phyloP scores from a whole-genome alignment of 2,888 invertebrate species.

The Chrysina gloriosa region DNA sequence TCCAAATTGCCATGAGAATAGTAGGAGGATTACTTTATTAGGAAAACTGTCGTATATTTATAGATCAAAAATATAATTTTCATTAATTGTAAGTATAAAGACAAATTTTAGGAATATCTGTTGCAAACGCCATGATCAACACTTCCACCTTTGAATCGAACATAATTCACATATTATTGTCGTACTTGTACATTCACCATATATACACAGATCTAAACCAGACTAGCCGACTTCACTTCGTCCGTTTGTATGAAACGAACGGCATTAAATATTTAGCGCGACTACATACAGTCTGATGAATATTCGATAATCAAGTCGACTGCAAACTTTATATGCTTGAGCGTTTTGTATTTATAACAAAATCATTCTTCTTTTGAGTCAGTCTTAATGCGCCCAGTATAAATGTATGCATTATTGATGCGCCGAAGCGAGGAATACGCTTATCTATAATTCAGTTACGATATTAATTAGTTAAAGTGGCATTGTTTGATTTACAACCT shows the following conservation, averaged over 20 bases:
- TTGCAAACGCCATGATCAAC: too few species aligned
- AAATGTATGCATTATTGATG: background rate
- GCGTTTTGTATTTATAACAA: constrained; percentile 19
- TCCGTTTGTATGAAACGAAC: constrained; percentile 54
- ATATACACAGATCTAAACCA: background rate
- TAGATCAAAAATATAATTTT: too few species aligned
- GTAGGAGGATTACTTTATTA: too few species aligned
- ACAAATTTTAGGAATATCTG: too few species aligned
- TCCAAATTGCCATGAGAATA: too few species aligned
- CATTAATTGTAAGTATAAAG: too few species aligned
- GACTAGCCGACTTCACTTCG: constrained; percentile 46
- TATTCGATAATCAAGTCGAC: constrained; percentile 38
- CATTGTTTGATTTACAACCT: background rate
- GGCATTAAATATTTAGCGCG: constrained; percentile 50
- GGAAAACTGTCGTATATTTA: too few species aligned
- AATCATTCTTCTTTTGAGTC: background rate
- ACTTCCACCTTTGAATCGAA: too few species aligned
- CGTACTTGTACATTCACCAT: too few species aligned
- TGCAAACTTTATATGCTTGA: constrained; percentile 27
- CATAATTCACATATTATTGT: too few species aligned
- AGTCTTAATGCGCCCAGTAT: background rate
- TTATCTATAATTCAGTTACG: constrained; percentile 2
- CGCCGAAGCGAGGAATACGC: background rate
- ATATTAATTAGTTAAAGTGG: constrained; percentile 21
- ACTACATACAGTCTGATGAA: constrained; percentile 39